phyloP scores from a whole-genome alignment of 2,797 vertebrate genomes.

The Tangara arthus region DNA sequence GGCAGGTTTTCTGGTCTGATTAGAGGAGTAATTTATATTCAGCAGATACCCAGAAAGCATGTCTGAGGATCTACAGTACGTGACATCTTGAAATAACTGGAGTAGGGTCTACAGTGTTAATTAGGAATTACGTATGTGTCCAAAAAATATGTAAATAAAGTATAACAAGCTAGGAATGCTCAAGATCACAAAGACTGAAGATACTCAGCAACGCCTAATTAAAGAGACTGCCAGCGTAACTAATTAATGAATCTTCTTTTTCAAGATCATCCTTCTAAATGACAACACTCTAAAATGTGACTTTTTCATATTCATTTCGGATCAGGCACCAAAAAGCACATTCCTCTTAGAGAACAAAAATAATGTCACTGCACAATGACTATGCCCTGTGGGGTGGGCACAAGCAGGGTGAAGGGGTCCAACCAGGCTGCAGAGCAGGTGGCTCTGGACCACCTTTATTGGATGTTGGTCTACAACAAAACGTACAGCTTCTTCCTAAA shows the following conservation, averaged over 20 bases:
- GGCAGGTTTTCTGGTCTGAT: slow-evolving; percentile 10
- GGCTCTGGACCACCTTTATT: not conserved
- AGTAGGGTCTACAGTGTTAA: slow-evolving; percentile 46
- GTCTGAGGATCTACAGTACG: slow-evolving; percentile 16
- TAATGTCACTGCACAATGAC: not conserved
- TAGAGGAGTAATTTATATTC: slow-evolving; percentile 50
- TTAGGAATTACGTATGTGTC: slow-evolving; percentile 29
- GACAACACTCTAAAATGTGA: not conserved
- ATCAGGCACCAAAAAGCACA: not conserved
- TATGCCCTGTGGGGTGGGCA: fast-evolving
- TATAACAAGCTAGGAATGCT: slow-evolving; percentile 27
- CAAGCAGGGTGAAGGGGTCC: not conserved
- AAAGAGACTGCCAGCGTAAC: slow-evolving; percentile 43
- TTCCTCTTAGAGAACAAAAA: not conserved
- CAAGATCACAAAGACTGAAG: slow-evolving; percentile 59
- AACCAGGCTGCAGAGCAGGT: not conserved
- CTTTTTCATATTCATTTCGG: not conserved
- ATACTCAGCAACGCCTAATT: slow-evolving; percentile 47
- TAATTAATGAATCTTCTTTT: slow-evolving; percentile 55
- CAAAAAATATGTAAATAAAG: slow-evolving; percentile 62
- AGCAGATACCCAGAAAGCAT: slow-evolving; percentile 4
- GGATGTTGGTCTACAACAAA: not conserved
- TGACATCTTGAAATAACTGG: slow-evolving; percentile 61
- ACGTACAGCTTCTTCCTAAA: not conserved
- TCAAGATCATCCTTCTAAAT: slow-evolving; percentile 17